These are phyloP conservation scores for Tapirus terrestris DNA, from an alignment of 2,113 vertebrate species.

Conservation along the genomic window DNA sequence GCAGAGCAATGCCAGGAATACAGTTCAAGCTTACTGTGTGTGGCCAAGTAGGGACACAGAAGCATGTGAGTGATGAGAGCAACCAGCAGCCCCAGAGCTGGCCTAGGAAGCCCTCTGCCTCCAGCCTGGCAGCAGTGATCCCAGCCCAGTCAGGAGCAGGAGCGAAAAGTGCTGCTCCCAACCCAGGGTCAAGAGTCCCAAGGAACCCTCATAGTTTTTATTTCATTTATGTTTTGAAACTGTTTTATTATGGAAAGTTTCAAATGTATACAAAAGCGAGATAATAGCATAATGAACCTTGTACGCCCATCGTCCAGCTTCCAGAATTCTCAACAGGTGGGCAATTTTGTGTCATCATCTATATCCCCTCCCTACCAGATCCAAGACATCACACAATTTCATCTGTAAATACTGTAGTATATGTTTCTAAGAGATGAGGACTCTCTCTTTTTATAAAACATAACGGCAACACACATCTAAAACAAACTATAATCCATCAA, in stretches of 20 bases:
- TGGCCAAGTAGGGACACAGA: neutral
- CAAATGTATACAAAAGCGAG: neutral
- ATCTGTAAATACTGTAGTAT: neutral
- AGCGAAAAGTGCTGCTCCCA: neutral
- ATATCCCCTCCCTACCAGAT: neutral
- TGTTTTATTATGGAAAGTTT: neutral
- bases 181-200: neutral
- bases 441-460: neutral
- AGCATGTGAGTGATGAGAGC: neutral
- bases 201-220: neutral
- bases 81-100: neutral
- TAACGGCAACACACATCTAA: neutral
- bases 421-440: neutral
- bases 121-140: neutral
- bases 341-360: neutral
- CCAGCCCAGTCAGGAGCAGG: neutral
- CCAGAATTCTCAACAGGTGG: neutral
- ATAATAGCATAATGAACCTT: neutral
- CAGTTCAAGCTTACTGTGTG: no score
- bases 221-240: constrained; percentile 15
- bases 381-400: neutral
- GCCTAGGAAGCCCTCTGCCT: neutral
- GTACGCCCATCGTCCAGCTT: neutral
- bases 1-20: neutral
- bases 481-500: neutral